Conservation (phyloP, 2,113 vertebrate genomes). For the Alligator mississippiensis region DNA sequence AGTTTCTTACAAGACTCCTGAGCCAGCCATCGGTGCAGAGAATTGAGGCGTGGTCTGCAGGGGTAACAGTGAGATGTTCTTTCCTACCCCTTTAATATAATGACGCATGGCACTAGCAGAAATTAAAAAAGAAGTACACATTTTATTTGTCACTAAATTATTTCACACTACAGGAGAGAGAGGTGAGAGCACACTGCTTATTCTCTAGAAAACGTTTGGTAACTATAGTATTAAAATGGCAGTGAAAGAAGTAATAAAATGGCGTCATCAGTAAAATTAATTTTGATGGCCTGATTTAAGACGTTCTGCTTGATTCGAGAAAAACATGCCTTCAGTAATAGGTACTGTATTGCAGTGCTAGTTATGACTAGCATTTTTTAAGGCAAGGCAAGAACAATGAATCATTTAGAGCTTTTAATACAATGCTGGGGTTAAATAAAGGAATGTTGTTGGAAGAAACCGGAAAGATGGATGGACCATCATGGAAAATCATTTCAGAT, state of each 20-base stretch:
- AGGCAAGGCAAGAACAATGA: slow-evolving; percentile 17
- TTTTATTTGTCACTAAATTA: not conserved
- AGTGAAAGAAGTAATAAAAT: slow-evolving; percentile 75
- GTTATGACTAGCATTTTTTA: not conserved
- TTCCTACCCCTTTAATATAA: not conserved
- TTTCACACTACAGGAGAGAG: not conserved
- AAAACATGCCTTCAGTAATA: not conserved
- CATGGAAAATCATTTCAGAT: no score
- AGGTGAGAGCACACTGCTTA: not conserved
- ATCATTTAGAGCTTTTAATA: not conserved
- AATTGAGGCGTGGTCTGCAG: slow-evolving; percentile 28
- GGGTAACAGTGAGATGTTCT: accelerated
- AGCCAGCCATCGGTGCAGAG: not conserved
- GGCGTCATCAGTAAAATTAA: slow-evolving; percentile 69
- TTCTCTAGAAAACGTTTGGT: not conserved
- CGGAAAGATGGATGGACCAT: accelerated
- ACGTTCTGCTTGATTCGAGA: not conserved
- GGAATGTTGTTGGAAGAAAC: not conserved
- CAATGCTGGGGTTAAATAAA: not conserved
- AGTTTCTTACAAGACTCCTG: slow-evolving; percentile 13
- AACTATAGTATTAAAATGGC: slow-evolving; percentile 75
- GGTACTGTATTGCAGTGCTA: not conserved
- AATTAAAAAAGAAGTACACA: not conserved
- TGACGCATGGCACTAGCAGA: accelerated
- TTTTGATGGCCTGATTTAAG: slow-evolving; percentile 11